Evolutionary conservation across 1,140 invertebrate genomes (phyloP), one percentile per base, ranked within the genome.

Genomic region (Tigriopus japonicus): DNA sequence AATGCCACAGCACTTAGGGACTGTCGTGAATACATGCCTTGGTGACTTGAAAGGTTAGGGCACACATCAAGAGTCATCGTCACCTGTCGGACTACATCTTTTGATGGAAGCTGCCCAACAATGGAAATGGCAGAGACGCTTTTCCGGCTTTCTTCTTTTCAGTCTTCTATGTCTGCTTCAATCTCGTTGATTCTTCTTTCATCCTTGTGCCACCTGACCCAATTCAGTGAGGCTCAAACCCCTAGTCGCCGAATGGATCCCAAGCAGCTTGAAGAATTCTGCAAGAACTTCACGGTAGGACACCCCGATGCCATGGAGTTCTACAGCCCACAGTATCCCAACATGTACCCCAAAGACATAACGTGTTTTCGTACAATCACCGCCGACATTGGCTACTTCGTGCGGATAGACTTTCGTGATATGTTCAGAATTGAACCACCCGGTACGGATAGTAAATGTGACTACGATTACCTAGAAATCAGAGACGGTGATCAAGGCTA

Each of bases 391-490:
- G 83, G 83, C 17, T 78, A 85, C 73, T 72, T 82, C 40, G 75
- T 89, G 45, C 77, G 78, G 63, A 73, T 90, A 65, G 85, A 88
- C 70, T 89, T 89, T 72, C 76, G 84, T 49, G 85, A 87, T 68
- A 74, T 76, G 59, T 91, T 91, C 71, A 71, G 81, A 55, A 74
- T 90, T 55, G 87, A 91, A 71, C 75, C 78, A 35, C 80, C 80
- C 41, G 71, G 15, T 14, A 58, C 35, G 15, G 23, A 23, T 14
- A 42, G 79, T 14, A 76, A 78, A 40, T 91, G 87, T 71, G 76
- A 79, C 70, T 87, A 84, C 72, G 87, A 91, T 72, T 86, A 76
- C 71, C 72, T 90, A 42, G 86, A 90, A 70, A 78, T 88, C 21
- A 75, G 55, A 14, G 55, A 58, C 42, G 55, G 55, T 35, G 55